A percentile compares a stretch with the other conserved stretches of the same genome.
These are phyloP conservation scores for Argopecten irradians DNA, from an alignment of 1,140 invertebrate species.

Conservation along the genomic window DNA sequence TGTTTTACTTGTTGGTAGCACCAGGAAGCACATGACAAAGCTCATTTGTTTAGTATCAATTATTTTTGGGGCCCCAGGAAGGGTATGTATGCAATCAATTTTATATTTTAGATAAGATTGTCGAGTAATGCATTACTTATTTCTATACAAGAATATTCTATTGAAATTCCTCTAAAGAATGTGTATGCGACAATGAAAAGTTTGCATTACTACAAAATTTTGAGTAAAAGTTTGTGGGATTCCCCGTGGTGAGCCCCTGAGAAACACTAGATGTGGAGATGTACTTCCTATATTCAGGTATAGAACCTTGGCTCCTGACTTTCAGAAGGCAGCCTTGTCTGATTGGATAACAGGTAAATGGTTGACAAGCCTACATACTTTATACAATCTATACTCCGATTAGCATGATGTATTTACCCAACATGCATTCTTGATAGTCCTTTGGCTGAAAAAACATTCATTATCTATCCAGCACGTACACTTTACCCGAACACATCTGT, in stretches of 20 bases:
- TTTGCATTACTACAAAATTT: not conserved
- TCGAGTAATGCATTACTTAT: not conserved
- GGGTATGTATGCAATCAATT: not conserved
- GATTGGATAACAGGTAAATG: not conserved
- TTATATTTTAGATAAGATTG: not conserved
- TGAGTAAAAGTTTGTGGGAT: not conserved
- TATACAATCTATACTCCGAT: not conserved
- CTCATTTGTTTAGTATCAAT: not conserved
- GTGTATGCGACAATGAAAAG: not conserved
- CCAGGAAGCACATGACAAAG: constrained; percentile 8
- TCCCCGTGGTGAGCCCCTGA: not conserved
- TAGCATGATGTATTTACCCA: not conserved
- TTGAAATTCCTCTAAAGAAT: not conserved
- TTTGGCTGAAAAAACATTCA: not conserved
- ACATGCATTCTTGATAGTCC: constrained; percentile 15
- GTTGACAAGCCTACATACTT: not conserved
- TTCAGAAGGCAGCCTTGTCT: not conserved
- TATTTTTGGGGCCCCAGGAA: not conserved
- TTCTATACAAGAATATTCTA: not conserved
- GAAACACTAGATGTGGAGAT: not conserved
- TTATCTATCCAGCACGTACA: not conserved
- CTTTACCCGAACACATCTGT: not conserved
- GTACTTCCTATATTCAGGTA: constrained; percentile 21
- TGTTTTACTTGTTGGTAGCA: constrained; percentile 3
- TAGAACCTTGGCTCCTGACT: not conserved